Evolutionary conservation across 2,113 vertebrate genomes (phyloP).

Genomic region (Sarotherodon lohbergeri): DNA sequence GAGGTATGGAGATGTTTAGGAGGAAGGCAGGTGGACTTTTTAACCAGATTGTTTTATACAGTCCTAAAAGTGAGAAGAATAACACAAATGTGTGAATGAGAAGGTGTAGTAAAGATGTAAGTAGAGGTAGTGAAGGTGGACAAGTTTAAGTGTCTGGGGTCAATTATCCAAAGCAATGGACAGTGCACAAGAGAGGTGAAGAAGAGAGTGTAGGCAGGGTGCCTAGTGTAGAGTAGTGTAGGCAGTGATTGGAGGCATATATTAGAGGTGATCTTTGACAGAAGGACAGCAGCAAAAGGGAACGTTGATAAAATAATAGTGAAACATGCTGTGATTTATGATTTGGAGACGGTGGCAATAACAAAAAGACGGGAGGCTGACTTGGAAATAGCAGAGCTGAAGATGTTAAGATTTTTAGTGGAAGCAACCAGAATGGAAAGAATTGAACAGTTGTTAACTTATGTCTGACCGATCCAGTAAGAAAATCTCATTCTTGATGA

Average conservation of each 20-base stretch:
- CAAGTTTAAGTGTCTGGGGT: not conserved
- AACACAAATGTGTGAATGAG: not conserved
- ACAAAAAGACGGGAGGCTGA: not conserved
- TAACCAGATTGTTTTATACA: not conserved
- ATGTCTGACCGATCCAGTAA: not conserved
- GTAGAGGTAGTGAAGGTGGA: not conserved
- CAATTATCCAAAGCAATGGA: not conserved
- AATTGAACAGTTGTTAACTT: not conserved
- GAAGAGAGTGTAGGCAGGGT: not conserved
- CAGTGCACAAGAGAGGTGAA: not conserved
- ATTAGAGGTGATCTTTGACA: not conserved
- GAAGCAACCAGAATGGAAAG: not conserved
- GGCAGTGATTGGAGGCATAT: not conserved
- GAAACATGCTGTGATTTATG: not conserved
- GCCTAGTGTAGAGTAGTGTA: too few species aligned
- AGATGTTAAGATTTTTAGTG: not conserved
- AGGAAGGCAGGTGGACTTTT: not conserved
- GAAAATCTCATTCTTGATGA: not conserved
- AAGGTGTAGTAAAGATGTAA: not conserved
- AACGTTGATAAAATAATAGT: not conserved
- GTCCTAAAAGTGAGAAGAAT: not conserved
- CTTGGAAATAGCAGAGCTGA: not conserved
- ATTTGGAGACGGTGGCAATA: not conserved
- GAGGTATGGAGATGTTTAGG: not conserved
- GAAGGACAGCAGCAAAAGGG: not conserved